phyloP scores from a whole-genome alignment of 1,140 invertebrate genomes.

The Lepidurus arcticus region DNA sequence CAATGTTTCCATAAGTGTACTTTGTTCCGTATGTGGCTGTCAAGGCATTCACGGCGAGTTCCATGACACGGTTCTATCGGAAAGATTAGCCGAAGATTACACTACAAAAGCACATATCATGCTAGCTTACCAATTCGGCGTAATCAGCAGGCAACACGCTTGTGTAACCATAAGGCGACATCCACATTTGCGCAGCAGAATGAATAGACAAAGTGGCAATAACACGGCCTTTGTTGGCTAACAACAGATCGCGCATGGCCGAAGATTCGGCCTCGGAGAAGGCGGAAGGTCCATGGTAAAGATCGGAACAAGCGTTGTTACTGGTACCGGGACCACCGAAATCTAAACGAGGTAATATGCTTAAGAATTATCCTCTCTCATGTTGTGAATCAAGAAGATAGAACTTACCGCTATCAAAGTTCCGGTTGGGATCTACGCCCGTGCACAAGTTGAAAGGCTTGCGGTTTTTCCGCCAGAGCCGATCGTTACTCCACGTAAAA shows the following conservation, averaged over 20 bases:
- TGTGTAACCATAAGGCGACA: constrained; percentile 79
- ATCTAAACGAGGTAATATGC: constrained; percentile 56
- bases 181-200: constrained; percentile 79
- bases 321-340: constrained; percentile 59
- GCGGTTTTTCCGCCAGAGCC: constrained; percentile 72
- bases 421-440: constrained; percentile 77
- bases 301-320: constrained; percentile 82
- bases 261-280: constrained; percentile 89
- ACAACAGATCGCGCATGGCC: constrained; percentile 54
- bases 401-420: constrained; percentile 52
- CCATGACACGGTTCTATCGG: constrained; percentile 38
- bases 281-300: constrained; percentile 74
- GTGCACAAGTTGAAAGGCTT: constrained; percentile 42
- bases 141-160: constrained; percentile 47
- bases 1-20: constrained; percentile 33
- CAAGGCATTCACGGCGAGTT: constrained; percentile 35
- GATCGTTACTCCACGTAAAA: constrained; percentile 58
- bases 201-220: constrained; percentile 73
- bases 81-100: neutral
- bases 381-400: constrained; percentile 45
- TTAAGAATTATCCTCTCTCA: neutral
- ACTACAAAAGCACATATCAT: neutral
- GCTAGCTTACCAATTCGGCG: constrained; percentile 40
- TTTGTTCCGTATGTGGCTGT: constrained; percentile 38
- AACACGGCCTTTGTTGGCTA: constrained; percentile 44